Evolutionary conservation across 2,797 vertebrate genomes (phyloP).

Genomic region (Myiothlypis chrysogaster): DNA sequence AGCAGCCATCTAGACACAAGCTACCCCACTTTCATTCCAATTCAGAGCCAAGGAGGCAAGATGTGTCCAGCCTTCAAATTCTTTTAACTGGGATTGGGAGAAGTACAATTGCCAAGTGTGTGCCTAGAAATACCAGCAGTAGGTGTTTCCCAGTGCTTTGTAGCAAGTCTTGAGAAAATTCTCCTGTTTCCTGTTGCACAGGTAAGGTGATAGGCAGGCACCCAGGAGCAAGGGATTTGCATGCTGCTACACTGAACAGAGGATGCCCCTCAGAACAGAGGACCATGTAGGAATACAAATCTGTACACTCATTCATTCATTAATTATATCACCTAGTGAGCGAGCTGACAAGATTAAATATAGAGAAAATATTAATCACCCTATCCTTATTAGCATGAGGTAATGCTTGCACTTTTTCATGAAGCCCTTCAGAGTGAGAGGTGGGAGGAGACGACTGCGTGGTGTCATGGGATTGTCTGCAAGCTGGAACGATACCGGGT

Average conservation of each 20-base stretch:
- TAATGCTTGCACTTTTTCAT: background rate
- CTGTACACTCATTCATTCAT: background rate
- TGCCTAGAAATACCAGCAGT: background rate
- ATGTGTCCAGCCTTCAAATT: background rate
- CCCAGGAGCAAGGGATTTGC: rapidly evolving
- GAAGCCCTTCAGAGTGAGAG: background rate
- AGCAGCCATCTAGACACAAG: background rate
- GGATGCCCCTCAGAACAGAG: background rate
- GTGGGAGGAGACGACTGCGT: background rate
- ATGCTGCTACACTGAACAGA: background rate
- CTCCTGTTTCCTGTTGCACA: background rate
- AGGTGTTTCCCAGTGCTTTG: background rate
- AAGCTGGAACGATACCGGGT: background rate
- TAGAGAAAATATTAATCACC: background rate
- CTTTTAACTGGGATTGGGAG: background rate
- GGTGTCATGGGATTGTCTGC: rapidly evolving
- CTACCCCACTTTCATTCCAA: background rate
- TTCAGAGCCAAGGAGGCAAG: background rate
- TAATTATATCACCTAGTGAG: background rate
- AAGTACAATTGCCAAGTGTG: background rate
- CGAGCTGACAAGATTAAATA: background rate
- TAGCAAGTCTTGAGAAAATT: background rate
- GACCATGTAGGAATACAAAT: background rate
- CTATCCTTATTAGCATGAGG: background rate
- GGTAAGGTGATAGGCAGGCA: background rate